Evolutionary conservation across 2,888 invertebrate species (phyloP).

Genomic region (Pteria penguin): DNA sequence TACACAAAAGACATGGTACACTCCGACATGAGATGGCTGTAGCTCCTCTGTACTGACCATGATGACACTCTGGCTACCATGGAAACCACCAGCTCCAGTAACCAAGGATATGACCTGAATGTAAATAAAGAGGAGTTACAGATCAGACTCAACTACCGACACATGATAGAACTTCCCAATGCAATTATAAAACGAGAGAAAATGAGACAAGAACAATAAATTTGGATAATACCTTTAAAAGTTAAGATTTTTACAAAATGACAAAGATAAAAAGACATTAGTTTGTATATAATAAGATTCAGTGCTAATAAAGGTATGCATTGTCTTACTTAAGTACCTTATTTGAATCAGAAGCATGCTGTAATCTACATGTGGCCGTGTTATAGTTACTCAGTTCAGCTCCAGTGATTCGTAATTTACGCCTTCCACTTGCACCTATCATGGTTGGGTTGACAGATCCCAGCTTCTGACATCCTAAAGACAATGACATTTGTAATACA

Average conservation of each 20-base stretch:
- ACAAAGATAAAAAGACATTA: no score
- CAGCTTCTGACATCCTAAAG: constrained; percentile 24
- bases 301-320: no score
- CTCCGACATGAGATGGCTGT: not conserved
- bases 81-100: not conserved
- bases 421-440: not conserved
- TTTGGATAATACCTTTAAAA: no score
- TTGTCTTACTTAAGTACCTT: no score
- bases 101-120: not conserved
- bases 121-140: no score
- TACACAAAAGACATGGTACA: constrained; percentile 6
- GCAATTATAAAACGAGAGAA: not conserved
- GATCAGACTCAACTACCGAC: no score
- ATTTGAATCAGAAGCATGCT: not conserved
- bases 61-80: not conserved
- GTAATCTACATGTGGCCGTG: not conserved
- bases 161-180: not conserved
- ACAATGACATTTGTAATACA: not conserved
- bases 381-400: not conserved
- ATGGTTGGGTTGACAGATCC: constrained; percentile 2
- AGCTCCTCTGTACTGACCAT: not conserved
- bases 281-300: no score
- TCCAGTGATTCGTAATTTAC: not conserved
- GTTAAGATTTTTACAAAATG: no score
- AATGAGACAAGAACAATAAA: no score